Evolutionary conservation across 2,113 vertebrate genomes (phyloP).

Genomic region (Lycaon pictus): DNA sequence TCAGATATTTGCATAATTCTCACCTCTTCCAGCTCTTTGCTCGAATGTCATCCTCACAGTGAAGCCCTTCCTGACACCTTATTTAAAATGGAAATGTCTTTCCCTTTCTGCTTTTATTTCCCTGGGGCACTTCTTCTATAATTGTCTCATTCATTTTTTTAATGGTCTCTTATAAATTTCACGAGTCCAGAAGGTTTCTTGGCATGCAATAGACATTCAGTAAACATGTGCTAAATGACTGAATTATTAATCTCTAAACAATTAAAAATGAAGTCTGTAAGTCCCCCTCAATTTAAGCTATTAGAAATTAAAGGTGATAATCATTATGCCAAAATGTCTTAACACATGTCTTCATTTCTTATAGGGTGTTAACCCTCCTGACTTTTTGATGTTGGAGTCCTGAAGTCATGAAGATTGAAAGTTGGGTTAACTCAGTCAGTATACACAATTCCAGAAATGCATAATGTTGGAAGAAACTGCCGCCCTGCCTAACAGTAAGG

Average conservation of each 20-base stretch:
- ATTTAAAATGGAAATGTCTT: not conserved
- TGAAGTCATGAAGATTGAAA: not conserved
- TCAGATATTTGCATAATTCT: not conserved
- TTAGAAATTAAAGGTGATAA: conserved; percentile 1
- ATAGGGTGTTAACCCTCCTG: not conserved
- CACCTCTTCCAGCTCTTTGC: not conserved
- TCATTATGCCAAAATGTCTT: not conserved
- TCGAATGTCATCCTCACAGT: not conserved
- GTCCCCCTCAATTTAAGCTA: not conserved
- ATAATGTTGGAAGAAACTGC: not conserved
- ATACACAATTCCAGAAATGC: not conserved
- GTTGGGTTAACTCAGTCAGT: not conserved
- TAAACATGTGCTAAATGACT: conserved; percentile 20
- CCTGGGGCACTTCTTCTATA: not conserved
- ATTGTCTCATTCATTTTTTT: conserved; percentile 7
- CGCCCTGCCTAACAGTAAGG: not conserved
- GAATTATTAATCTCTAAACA: conserved; percentile 4
- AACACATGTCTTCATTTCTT: not conserved
- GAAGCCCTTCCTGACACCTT: not conserved
- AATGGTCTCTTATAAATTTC: conserved; percentile 5
- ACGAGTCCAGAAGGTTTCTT: not conserved
- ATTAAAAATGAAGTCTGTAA: not conserved
- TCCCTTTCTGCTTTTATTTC: not conserved
- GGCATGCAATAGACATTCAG: not conserved
- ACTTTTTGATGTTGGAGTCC: not conserved